These are phyloP conservation scores for Glareola pratincola DNA, from an alignment of 2,113 vertebrate species.

Conservation along the genomic window DNA sequence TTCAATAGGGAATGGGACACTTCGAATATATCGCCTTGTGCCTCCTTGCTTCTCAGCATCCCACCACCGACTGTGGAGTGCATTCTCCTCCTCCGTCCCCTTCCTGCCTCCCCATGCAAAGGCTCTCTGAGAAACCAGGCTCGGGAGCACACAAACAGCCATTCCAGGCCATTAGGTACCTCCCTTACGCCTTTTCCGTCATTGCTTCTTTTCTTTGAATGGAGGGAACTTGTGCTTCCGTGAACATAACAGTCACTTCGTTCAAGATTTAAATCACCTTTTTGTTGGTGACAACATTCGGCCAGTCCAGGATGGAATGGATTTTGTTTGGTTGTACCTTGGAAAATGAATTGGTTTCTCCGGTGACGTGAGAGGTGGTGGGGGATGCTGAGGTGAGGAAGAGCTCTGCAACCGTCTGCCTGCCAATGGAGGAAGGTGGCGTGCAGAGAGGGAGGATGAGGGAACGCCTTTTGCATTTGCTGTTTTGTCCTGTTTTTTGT, in stretches of 20 bases:
- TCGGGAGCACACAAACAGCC: background rate
- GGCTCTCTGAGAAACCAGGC: background rate
- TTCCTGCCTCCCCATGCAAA: background rate
- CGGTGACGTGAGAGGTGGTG: fast-evolving
- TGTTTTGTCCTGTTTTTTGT: background rate
- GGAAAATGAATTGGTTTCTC: background rate
- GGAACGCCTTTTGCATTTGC: background rate
- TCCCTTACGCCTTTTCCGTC: background rate
- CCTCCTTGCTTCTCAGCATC: background rate
- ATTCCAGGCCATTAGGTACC: background rate
- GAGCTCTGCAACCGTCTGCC: background rate
- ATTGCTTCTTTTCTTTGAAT: background rate
- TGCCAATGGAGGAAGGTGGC: fast-evolving
- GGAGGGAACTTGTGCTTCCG: background rate
- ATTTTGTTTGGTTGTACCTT: background rate
- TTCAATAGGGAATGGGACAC: fast-evolving
- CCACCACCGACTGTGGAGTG: background rate
- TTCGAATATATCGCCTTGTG: fast-evolving
- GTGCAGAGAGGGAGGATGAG: background rate
- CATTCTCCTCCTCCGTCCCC: background rate
- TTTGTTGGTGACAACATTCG: background rate
- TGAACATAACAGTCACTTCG: background rate
- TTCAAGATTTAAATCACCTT: background rate
- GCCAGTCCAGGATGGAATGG: background rate
- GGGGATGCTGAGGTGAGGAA: background rate